These are phyloP conservation scores for Oscheius sp. DNA, from an alignment of 2,888 invertebrate species.

Conservation along the genomic window DNA sequence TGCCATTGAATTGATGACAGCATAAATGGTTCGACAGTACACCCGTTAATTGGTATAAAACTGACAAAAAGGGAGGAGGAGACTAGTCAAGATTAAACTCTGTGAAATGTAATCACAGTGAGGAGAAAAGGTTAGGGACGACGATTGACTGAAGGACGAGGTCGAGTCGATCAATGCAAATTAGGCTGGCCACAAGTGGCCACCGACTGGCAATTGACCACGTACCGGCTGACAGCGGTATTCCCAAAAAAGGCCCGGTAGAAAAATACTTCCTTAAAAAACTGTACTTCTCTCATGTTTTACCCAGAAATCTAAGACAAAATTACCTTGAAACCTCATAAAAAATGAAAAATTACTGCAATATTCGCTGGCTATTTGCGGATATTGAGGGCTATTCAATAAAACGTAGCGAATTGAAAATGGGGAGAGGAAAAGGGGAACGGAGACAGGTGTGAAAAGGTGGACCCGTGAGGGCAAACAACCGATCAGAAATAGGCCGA, in stretches of 20 bases:
- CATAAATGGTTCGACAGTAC: too few relatives aligned
- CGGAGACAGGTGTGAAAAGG: conserved; percentile 19
- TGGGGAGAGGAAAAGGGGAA: neutral
- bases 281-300: too few relatives aligned
- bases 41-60: too few relatives aligned
- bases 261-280: too few relatives aligned
- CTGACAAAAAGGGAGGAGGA: too few relatives aligned
- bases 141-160: neutral
- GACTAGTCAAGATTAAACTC: too few relatives aligned
- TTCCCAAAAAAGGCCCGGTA: too few relatives aligned
- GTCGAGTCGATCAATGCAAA: conserved; percentile 27
- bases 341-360: too few relatives aligned
- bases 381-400: neutral
- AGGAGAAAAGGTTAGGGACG: neutral
- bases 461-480: neutral
- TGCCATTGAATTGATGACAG: too few relatives aligned
- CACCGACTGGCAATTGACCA: conserved; percentile 25
- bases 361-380: neutral
- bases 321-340: too few relatives aligned
- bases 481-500: conserved; percentile 17
- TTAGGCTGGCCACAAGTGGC: conserved; percentile 32
- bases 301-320: neutral
- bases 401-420: too few relatives aligned
- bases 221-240: conserved; percentile 10
- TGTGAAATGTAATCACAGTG: too few relatives aligned